Evolutionary conservation across 2,113 vertebrate genomes (phyloP).

Genomic region (Melanocharis versteri): DNA sequence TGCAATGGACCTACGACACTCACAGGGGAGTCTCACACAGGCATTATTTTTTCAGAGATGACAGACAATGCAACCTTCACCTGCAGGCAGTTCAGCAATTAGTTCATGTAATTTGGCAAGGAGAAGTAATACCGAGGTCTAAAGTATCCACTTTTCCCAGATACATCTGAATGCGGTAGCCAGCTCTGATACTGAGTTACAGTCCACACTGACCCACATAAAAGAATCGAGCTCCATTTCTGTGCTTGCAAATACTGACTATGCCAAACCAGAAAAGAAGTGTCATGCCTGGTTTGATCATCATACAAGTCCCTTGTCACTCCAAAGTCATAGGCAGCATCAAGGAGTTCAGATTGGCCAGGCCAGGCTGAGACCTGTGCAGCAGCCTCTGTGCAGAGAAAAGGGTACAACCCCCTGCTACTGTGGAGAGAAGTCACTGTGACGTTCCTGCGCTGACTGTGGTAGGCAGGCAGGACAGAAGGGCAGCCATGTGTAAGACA

Average conservation of each 20-base stretch:
- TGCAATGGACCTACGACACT: neutral
- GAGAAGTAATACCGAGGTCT: neutral
- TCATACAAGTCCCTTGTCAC: neutral
- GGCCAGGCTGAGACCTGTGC: neutral
- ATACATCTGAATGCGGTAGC: neutral
- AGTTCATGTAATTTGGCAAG: neutral
- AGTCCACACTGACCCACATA: fast-evolving
- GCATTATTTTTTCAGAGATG: neutral
- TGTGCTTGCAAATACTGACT: neutral
- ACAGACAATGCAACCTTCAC: neutral
- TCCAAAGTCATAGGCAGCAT: neutral
- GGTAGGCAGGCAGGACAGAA: neutral
- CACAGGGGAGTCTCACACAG: neutral
- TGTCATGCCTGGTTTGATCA: neutral
- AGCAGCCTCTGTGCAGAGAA: neutral
- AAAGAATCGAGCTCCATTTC: neutral
- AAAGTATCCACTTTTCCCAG: neutral
- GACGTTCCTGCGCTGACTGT: neutral
- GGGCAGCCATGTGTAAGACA: no score
- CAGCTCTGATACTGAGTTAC: neutral
- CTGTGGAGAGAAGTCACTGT: neutral
- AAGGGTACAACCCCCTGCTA: neutral
- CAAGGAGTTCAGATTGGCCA: neutral
- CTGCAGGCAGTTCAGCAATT: neutral
- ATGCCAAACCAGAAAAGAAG: neutral